A percentile compares a stretch with the other conserved stretches of the same genome.
Evolutionary conservation across 2,888 invertebrate genomes (phyloP).

Genomic region (Panzeria rudis): DNA sequence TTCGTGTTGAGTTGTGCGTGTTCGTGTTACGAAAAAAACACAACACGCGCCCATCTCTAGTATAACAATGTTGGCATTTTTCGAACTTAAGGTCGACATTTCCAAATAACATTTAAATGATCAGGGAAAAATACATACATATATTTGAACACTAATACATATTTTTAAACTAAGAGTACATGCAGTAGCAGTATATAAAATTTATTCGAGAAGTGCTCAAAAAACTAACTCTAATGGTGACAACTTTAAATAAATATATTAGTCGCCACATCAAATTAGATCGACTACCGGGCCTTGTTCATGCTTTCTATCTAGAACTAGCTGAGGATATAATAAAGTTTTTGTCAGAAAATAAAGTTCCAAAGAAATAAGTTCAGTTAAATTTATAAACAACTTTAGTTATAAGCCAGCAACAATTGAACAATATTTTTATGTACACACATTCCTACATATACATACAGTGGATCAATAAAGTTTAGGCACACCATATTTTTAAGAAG

Average conservation of each 20-base stretch:
- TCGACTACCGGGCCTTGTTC: background rate
- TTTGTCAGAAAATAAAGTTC: background rate
- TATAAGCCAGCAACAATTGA: constrained; percentile 49
- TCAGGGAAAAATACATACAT: too few relatives aligned
- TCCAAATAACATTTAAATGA: too few relatives aligned
- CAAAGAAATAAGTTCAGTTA: background rate
- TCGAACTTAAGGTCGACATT: too few relatives aligned
- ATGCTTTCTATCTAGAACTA: background rate
- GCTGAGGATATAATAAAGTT: background rate
- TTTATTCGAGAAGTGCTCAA: background rate
- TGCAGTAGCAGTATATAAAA: too few relatives aligned
- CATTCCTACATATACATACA: constrained; percentile 4
- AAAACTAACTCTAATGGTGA: background rate
- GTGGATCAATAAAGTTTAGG: too few relatives aligned
- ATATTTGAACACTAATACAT: too few relatives aligned
- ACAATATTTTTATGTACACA: constrained; percentile 23
- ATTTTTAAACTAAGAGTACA: too few relatives aligned
- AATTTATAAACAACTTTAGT: constrained; percentile 48
- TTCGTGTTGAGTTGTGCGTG: too few relatives aligned
- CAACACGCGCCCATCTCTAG: too few relatives aligned
- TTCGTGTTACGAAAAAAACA: too few relatives aligned
- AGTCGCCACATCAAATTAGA: background rate
- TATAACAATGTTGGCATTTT: too few relatives aligned
- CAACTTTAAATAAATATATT: background rate
- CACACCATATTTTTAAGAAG: too few relatives aligned